Base-by-base conservation (phyloP, 2,888 invertebrate species). In the Protodeltote pygarga region DNA sequence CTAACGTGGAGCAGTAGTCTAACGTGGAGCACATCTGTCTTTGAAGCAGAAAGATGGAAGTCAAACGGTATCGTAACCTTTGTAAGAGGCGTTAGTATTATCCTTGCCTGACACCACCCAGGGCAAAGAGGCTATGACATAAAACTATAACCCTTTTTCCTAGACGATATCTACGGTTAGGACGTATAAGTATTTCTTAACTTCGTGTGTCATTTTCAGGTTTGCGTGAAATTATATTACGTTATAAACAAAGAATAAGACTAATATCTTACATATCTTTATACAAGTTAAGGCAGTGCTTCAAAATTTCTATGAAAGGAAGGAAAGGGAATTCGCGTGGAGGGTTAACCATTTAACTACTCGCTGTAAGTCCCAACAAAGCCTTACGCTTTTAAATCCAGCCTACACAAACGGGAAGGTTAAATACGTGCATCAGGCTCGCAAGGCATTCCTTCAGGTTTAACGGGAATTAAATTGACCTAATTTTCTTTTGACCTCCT, bases 381-480 rank as follows among this genome's bases (percentile, higher is more conserved):
- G 31, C 34, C 24, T 48, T 38, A 57, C 13, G 21, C 16, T 53
- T 55, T 49, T 55, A 55, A 63, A 58, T 49, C 44, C 32, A 24
- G 15, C 6, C n/a, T 46, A 53, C 11, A 55, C 37, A 66, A 65
- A 55, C 52, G 24, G 35, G 34, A 42, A 59, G 53, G 58, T 55
- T 59, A 60, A 63, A 65, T 51, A 63, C 62, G 57, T 53, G 52
- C 70, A 70, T 63, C 60, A 68, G 54, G 57, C 60, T 60, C 53
- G 40, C 61, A 57, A 69, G 64, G 51, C 53, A 67, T 70, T 69
- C 51, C 71, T 73, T 51, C 48, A 70, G 59, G 59, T 68, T 69
- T 60, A 64, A 50, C 55, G 62, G 41, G 50, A 59, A 63, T 71
- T 62, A 65, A 66, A 68, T 73, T 71, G 63, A 65, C 71, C 75